A percentile compares a stretch with the other conserved stretches of the same genome.
phyloP scores from a whole-genome alignment of 1,140 invertebrate species.

The Zophobas atratus region DNA sequence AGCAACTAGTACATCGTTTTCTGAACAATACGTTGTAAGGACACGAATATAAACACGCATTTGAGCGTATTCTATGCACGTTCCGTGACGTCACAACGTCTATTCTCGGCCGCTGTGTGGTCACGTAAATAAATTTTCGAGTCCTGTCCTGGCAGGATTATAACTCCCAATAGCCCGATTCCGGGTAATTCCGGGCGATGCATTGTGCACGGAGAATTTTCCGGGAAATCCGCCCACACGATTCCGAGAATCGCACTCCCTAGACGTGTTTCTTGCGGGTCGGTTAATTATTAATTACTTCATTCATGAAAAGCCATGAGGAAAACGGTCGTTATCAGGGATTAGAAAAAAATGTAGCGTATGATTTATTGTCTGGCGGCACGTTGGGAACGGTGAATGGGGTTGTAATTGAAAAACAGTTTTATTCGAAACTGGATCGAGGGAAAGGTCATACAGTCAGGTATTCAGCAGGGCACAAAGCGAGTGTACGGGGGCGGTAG shows the following conservation, averaged over 20 bases:
- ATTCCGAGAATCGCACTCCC: conserved; percentile 18
- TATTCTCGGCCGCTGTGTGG: neutral
- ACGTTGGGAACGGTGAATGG: neutral
- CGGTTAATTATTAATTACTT: conserved; percentile 22
- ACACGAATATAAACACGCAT: neutral
- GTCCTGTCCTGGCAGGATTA: conserved; percentile 6
- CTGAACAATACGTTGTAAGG: conserved; percentile 1
- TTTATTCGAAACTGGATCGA: no score
- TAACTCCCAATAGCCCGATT: conserved; percentile 18
- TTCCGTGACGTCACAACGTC: conserved; percentile 3
- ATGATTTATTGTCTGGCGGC: neutral
- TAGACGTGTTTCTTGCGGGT: conserved; percentile 18
- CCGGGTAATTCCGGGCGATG: conserved; percentile 37
- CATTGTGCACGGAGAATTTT: conserved; percentile 25
- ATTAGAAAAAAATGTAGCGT: neutral
- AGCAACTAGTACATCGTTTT: neutral
- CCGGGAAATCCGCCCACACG: conserved; percentile 22
- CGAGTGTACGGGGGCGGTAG: no score
- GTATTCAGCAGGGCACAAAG: no score
- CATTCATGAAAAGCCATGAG: conserved; percentile 31
- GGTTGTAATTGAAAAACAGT: no score
- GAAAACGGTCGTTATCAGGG: conserved; percentile 15
- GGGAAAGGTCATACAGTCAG: no score
- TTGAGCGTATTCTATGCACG: conserved; percentile 1
- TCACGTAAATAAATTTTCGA: neutral